Conservation (phyloP, 2,113 vertebrate species). For the Mastomys natalensis region DNA sequence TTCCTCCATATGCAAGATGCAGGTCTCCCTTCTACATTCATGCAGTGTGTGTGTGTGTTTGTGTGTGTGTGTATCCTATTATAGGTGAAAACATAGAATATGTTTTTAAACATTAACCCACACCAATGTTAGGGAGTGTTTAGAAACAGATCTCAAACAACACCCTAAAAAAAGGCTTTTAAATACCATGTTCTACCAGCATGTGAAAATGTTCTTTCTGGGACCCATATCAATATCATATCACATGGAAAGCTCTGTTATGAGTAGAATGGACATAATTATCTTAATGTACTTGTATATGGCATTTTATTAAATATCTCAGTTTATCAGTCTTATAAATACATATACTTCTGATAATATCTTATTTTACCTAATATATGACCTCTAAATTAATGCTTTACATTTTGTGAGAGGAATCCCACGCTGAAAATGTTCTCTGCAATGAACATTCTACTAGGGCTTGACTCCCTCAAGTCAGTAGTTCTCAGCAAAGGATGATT, state of each 20-base stretch:
- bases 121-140: neutral
- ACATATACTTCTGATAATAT: neutral
- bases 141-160: neutral
- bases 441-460: neutral
- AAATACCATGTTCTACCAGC: neutral
- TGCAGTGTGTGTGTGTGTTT: no score
- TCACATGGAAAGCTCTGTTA: neutral
- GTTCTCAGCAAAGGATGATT: neutral
- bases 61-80: no score
- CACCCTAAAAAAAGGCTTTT: neutral
- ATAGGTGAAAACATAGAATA: neutral
- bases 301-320: neutral
- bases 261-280: neutral
- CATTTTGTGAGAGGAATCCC: neutral
- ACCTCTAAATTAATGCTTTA: neutral
- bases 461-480: neutral
- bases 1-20: neutral
- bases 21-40: neutral
- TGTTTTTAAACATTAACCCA: neutral
- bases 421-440: slow-evolving; percentile 1
- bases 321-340: neutral
- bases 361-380: neutral
- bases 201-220: neutral
- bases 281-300: neutral
- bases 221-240: neutral